A percentile compares a stretch with the other conserved stretches of the same genome.
phyloP scores from a whole-genome alignment of 2,113 vertebrate genomes.

The Nematolebias whitei region DNA sequence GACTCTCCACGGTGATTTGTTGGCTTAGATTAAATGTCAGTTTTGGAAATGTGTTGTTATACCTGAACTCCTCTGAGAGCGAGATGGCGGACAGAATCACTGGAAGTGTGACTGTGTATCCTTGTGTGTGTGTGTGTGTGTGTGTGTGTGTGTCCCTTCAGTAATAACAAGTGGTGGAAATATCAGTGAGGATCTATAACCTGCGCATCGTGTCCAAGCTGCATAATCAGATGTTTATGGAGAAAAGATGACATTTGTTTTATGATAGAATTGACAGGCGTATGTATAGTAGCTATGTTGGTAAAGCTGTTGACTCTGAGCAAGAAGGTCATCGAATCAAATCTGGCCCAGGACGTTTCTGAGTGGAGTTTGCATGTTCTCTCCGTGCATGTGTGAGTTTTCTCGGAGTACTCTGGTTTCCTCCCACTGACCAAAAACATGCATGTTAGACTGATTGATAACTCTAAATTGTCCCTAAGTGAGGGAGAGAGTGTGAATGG shows the following conservation, averaged over 20 bases:
- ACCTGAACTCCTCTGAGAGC: slow-evolving; percentile 57
- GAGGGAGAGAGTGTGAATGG: too few species aligned
- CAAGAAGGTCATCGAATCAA: too few species aligned
- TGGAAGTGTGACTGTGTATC: not conserved
- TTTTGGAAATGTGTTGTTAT: slow-evolving; percentile 79
- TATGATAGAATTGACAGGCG: too few species aligned
- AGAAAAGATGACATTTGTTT: not conserved
- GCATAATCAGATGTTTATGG: not conserved
- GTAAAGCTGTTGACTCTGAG: too few species aligned
- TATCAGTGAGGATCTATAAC: slow-evolving; percentile 1
- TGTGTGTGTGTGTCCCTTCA: slow-evolving; percentile 9
- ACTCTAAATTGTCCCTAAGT: too few species aligned
- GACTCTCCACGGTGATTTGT: slow-evolving; percentile 78
- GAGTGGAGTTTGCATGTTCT: too few species aligned
- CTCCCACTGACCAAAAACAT: too few species aligned
- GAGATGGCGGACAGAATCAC: slow-evolving; percentile 18
- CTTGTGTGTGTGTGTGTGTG: slow-evolving; percentile 6
- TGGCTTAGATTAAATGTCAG: slow-evolving; percentile 81
- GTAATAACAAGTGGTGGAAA: slow-evolving; percentile 29
- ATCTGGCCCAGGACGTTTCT: too few species aligned
- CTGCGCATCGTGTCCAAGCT: not conserved
- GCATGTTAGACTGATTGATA: too few species aligned
- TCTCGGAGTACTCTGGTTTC: too few species aligned
- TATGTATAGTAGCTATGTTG: too few species aligned
- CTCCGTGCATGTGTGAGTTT: too few species aligned